These are phyloP conservation scores for Desmophyllum pertusum DNA, from an alignment of 92 coral and sea anemone species.

Conservation along the genomic window DNA sequence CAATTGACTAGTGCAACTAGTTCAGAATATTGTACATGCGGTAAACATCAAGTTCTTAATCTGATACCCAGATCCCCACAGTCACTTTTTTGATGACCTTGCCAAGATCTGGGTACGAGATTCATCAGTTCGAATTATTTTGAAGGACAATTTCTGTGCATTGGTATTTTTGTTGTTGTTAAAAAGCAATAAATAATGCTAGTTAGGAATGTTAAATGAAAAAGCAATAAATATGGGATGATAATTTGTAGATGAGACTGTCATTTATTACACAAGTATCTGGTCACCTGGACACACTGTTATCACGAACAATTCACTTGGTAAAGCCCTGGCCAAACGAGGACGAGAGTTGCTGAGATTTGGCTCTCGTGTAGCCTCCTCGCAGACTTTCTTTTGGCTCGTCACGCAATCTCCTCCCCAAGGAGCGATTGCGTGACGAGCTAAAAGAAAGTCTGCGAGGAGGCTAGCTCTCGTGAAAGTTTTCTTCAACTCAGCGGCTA, in stretches of 20 bases:
- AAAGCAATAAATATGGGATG: constrained; percentile 3
- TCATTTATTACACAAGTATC: neutral
- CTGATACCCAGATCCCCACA: neutral
- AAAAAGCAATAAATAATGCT: neutral
- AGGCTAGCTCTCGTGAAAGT: no score
- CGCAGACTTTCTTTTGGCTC: no score
- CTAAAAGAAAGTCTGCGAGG: no score
- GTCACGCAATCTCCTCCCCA: no score
- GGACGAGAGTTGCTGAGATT: no score
- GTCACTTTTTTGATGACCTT: no score
- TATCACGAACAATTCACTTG: neutral
- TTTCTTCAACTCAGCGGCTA: no score
- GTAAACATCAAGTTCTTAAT: neutral
- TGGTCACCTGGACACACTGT: no score
- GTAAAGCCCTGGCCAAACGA: no score
- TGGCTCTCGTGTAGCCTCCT: no score
- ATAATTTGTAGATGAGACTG: neutral
- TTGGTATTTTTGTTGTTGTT: constrained; percentile 25
- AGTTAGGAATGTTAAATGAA: constrained; percentile 13
- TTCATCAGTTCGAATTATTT: neutral
- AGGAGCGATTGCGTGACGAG: no score
- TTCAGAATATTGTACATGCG: neutral
- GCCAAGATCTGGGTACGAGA: neutral
- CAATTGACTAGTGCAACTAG: neutral
- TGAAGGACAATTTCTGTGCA: neutral